Evolutionary conservation across 2,888 invertebrate species (phyloP).

Genomic region (Drosophila mettleri): DNA sequence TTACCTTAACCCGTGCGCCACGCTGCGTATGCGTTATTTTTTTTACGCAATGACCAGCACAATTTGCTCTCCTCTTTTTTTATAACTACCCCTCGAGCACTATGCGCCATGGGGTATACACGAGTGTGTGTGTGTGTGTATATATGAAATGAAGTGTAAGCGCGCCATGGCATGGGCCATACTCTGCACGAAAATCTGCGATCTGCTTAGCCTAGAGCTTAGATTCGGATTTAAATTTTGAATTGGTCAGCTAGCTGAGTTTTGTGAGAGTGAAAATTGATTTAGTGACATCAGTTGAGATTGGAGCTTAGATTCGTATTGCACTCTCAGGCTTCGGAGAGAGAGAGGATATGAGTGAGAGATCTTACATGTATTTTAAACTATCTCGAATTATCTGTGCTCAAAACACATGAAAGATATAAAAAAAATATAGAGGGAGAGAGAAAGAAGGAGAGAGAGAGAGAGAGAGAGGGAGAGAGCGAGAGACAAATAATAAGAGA

Average conservation of each 20-base stretch:
- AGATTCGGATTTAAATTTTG: neutral
- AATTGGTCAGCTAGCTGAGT: neutral
- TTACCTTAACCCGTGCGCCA: conserved; percentile 28
- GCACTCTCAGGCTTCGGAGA: too few relatives aligned
- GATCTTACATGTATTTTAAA: too few relatives aligned
- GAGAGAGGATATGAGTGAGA: too few relatives aligned
- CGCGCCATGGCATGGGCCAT: neutral
- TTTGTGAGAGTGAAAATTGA: too few relatives aligned
- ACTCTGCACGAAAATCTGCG: neutral
- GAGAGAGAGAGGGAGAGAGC: too few relatives aligned
- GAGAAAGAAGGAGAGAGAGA: too few relatives aligned
- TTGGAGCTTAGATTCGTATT: too few relatives aligned
- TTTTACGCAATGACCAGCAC: conserved; percentile 55
- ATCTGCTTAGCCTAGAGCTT: neutral
- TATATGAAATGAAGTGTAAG: neutral
- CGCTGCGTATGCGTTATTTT: conserved; percentile 44
- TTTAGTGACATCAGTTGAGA: too few relatives aligned
- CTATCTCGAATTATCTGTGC: too few relatives aligned
- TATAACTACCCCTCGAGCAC: conserved; percentile 13
- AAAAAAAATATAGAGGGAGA: too few relatives aligned
- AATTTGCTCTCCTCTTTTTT: conserved; percentile 29
- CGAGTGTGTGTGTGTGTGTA: neutral
- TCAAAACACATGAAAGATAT: too few relatives aligned
- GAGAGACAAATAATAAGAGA: too few relatives aligned
- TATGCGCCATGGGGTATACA: conserved; percentile 5